phyloP scores from a whole-genome alignment of 2,113 vertebrate species.

The Ceratotherium simum region DNA sequence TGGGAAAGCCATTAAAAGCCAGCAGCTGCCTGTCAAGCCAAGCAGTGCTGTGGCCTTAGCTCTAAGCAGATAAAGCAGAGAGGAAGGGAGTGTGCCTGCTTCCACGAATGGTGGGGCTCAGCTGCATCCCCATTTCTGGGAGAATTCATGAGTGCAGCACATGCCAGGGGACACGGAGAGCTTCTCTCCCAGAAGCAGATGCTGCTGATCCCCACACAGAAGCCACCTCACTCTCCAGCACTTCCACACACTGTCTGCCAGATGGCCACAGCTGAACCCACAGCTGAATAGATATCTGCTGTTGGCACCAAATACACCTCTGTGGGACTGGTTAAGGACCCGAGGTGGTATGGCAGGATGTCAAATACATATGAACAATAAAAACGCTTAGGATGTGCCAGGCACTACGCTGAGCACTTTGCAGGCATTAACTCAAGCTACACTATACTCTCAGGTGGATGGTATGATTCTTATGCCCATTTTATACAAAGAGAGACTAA shows the following conservation, averaged over 20 bases:
- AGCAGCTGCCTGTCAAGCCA: slow-evolving; percentile 48
- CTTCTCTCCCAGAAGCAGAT: slow-evolving; percentile 67
- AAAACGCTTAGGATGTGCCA: neutral
- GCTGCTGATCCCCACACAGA: slow-evolving; percentile 61
- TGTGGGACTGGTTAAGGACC: slow-evolving; percentile 33
- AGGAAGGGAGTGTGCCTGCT: neutral
- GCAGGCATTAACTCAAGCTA: neutral
- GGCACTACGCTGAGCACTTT: neutral
- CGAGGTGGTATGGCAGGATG: neutral
- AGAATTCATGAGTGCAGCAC: slow-evolving; percentile 81
- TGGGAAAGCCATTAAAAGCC: slow-evolving; percentile 55
- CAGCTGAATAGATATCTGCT: slow-evolving; percentile 57
- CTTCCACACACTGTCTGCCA: slow-evolving; percentile 55
- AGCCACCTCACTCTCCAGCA: slow-evolving; percentile 17
- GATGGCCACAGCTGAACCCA: slow-evolving; percentile 69
- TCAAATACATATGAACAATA: neutral
- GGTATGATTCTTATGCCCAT: neutral
- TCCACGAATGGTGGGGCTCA: slow-evolving; percentile 72
- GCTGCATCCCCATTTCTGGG: slow-evolving; percentile 74
- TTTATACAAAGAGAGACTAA: neutral
- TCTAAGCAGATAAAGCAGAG: slow-evolving; percentile 29
- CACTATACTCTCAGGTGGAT: neutral
- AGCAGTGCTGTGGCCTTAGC: neutral
- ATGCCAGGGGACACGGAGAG: slow-evolving; percentile 64
- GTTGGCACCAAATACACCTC: neutral